A percentile compares a stretch with the other conserved stretches of the same genome.
Conservation (phyloP, 2,888 invertebrate genomes). For the Leptopilina syphax region DNA sequence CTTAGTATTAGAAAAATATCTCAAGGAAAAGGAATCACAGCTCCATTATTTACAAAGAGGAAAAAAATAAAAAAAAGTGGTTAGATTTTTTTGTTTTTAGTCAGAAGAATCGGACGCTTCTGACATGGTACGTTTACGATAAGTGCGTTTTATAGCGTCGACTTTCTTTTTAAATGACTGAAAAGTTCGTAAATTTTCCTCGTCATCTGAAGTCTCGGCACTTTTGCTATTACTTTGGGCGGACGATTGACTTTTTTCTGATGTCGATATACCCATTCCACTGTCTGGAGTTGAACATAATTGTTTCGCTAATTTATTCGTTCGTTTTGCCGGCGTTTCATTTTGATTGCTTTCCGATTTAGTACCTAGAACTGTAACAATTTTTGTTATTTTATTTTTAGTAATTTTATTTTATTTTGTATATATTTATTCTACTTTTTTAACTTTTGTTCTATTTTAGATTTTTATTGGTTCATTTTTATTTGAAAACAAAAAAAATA, state of each 20-base stretch:
- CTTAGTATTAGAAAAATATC: constrained; percentile 72
- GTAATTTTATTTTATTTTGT: background rate
- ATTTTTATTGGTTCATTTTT: no score
- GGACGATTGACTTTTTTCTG: constrained; percentile 61
- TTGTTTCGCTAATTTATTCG: constrained; percentile 57
- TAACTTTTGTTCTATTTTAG: no score
- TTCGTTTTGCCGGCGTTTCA: constrained; percentile 62
- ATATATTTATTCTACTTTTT: background rate
- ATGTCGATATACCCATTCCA: constrained; percentile 71
- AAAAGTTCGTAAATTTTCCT: constrained; percentile 62
- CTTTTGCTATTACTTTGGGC: constrained; percentile 49
- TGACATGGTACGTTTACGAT: constrained; percentile 49
- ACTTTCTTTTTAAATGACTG: constrained; percentile 70
- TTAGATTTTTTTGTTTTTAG: constrained; percentile 53
- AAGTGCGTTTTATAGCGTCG: constrained; percentile 63
- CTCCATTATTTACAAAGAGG: constrained; percentile 69
- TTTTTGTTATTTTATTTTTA: no score
- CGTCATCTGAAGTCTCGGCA: constrained; percentile 68
- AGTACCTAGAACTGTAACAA: background rate
- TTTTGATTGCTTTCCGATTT: constrained; percentile 26
- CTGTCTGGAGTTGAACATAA: constrained; percentile 69
- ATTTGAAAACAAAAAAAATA: no score
- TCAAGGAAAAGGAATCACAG: constrained; percentile 68
- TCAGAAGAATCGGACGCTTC: constrained; percentile 70
- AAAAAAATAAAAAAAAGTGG: constrained; percentile 22